These are phyloP conservation scores for Diachasma alloeum DNA, from an alignment of 1,140 invertebrate genomes.

Conservation along the genomic window DNA sequence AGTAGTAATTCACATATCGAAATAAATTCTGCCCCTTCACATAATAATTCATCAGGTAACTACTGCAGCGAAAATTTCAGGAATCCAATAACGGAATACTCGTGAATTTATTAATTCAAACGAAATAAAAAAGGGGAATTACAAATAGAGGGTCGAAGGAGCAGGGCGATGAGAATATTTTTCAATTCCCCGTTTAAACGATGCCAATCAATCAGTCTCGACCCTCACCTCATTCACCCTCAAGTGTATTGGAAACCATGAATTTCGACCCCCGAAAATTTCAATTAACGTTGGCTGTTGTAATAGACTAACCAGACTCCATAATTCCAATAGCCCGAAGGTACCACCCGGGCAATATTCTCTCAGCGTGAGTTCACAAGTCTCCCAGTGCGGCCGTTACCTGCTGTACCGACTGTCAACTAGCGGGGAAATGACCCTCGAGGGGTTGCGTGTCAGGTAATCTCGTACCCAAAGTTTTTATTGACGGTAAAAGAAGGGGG, in stretches of 20 bases:
- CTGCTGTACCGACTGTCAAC: slow-evolving; percentile 20
- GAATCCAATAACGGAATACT: not conserved
- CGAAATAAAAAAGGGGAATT: not conserved
- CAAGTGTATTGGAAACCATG: not conserved
- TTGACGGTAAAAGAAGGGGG: not conserved
- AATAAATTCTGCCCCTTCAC: too few relatives aligned
- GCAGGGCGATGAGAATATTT: not conserved
- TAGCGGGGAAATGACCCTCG: not conserved
- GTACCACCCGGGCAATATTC: not conserved
- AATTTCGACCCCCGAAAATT: slow-evolving; percentile 21
- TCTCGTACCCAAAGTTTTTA: not conserved
- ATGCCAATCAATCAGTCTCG: slow-evolving; percentile 10
- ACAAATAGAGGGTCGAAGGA: not conserved
- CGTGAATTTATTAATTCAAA: not conserved
- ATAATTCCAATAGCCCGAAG: slow-evolving; percentile 10
- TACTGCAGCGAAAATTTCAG: not conserved
- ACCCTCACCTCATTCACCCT: not conserved
- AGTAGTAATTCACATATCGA: too few relatives aligned
- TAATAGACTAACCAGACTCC: not conserved
- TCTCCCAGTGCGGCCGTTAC: not conserved
- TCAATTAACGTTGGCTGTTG: slow-evolving; percentile 36
- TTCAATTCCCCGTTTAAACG: slow-evolving; percentile 1
- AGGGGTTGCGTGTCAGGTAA: slow-evolving; percentile 8
- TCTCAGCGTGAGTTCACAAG: not conserved
- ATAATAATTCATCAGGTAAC: too few relatives aligned